Conservation (phyloP, 1,140 invertebrate genomes). For the Papilio helenus region DNA sequence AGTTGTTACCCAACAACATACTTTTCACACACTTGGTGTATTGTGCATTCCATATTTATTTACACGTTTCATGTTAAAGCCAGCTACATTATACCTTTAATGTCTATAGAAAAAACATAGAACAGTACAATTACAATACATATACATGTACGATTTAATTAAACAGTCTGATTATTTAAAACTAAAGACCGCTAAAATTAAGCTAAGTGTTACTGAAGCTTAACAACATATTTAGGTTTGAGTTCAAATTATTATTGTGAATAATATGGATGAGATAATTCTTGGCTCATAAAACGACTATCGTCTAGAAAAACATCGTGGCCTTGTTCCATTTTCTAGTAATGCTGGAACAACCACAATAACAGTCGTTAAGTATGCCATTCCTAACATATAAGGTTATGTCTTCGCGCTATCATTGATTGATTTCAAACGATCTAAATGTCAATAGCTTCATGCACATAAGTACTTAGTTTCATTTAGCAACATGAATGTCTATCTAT, state of each 20-base stretch:
- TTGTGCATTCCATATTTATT: too few species aligned
- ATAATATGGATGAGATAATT: background rate
- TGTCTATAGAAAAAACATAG: too few species aligned
- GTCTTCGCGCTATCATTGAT: background rate
- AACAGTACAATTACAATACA: too few species aligned
- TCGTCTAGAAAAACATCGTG: slow-evolving; percentile 6
- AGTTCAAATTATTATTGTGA: background rate
- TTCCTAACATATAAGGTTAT: background rate
- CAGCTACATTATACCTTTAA: too few species aligned
- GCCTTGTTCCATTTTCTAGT: slow-evolving; percentile 3
- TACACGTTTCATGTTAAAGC: too few species aligned
- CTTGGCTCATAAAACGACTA: slow-evolving; percentile 12
- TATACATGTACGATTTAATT: too few species aligned
- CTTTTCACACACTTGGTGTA: too few species aligned
- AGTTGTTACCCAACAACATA: too few species aligned
- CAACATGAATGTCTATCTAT: background rate
- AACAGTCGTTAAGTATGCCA: background rate
- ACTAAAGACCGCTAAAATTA: too few species aligned
- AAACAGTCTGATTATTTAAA: too few species aligned
- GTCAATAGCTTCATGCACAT: background rate
- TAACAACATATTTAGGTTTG: background rate
- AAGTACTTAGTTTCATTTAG: too few species aligned
- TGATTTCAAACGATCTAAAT: background rate
- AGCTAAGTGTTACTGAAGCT: too few species aligned
- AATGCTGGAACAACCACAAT: slow-evolving; percentile 17